phyloP scores from a whole-genome alignment of 2,113 vertebrate genomes.

The Chionodraco myersi region DNA sequence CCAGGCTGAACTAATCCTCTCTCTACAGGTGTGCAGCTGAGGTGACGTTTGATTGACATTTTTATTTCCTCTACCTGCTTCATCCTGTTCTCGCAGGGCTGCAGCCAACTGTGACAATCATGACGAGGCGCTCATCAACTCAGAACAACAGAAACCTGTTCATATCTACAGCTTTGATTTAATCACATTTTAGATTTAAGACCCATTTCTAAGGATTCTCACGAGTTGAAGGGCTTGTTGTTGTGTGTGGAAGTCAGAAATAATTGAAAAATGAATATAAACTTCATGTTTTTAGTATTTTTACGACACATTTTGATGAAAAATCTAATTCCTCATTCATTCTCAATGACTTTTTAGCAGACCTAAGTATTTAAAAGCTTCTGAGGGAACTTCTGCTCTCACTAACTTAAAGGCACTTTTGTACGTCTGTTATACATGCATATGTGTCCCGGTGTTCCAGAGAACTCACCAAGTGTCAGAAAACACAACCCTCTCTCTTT shows the following conservation, averaged over 20 bases:
- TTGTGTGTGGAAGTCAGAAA: no score
- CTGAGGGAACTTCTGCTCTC: neutral
- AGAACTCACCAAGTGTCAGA: no score
- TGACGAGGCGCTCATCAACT: neutral
- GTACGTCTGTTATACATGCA: no score
- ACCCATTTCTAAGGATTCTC: neutral
- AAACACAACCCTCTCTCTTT: no score
- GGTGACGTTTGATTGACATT: slow-evolving; percentile 30
- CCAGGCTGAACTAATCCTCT: no score
- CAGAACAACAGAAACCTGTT: neutral
- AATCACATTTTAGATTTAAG: neutral
- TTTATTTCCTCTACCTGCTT: slow-evolving; percentile 9
- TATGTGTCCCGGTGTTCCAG: no score
- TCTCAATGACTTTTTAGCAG: neutral
- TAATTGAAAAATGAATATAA: no score
- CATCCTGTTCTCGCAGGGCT: neutral
- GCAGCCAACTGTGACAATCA: neutral
- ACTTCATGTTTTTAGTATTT: no score
- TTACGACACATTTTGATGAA: neutral
- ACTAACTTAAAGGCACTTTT: no score
- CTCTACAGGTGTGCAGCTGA: neutral
- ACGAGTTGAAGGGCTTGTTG: no score
- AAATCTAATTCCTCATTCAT: neutral
- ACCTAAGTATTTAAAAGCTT: slow-evolving; percentile 5
- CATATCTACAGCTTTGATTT: neutral